phyloP scores from a whole-genome alignment of 2,797 vertebrate species.

The Spinus olivaceus region DNA sequence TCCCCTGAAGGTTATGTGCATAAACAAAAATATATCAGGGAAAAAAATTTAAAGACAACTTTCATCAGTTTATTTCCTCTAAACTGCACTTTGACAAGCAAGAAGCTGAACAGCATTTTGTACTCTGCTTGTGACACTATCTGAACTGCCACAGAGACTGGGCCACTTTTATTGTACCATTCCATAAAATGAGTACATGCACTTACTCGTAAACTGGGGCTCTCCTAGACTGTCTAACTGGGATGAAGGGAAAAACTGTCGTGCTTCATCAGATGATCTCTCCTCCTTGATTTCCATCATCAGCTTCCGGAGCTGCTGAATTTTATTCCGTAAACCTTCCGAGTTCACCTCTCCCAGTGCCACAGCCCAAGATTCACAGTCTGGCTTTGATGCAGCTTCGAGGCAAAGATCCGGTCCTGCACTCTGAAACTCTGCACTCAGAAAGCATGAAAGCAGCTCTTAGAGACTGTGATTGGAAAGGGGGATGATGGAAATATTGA shows the following conservation, averaged over 20 bases:
- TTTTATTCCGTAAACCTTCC: conserved; percentile 43
- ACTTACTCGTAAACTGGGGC: conserved; percentile 76
- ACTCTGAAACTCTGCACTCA: conserved; percentile 66
- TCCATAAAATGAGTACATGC: neutral
- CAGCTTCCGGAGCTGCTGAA: conserved; percentile 20
- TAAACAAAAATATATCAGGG: neutral
- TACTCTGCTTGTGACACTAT: neutral
- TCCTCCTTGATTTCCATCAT: conserved; percentile 81
- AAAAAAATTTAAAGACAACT: neutral
- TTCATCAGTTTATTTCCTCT: neutral
- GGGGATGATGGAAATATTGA: conserved; percentile 1
- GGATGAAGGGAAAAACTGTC: conserved; percentile 68
- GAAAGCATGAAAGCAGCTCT: conserved; percentile 38
- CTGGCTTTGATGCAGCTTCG: conserved; percentile 51
- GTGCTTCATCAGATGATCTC: conserved; percentile 70
- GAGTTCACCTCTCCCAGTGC: conserved; percentile 47
- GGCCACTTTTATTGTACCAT: neutral
- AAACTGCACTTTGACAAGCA: neutral
- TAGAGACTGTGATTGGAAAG: conserved; percentile 31
- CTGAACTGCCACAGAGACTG: neutral
- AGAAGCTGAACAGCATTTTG: neutral
- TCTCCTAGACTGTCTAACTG: conserved; percentile 59
- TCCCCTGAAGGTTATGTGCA: neutral
- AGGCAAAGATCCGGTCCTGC: conserved; percentile 47
- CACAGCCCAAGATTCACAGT: conserved; percentile 33